Percentiles rank a stretch among this genome's conserved stretches.
phyloP scores from a whole-genome alignment of 2,113 vertebrate species.

The Dasyurus viverrinus region DNA sequence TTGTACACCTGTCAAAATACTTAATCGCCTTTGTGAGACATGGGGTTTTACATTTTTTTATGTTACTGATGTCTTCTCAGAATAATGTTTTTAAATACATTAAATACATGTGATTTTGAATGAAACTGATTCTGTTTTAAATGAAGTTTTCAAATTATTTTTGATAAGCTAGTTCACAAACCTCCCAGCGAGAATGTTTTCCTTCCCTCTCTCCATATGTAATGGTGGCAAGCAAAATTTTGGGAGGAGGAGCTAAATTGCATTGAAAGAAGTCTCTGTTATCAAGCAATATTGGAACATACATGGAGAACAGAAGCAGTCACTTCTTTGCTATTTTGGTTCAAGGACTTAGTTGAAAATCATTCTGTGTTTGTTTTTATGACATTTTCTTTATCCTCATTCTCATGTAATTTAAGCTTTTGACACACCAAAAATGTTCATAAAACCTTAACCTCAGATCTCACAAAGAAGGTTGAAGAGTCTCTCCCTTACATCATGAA shows the following conservation, averaged over 20 bases:
- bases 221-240: too few relatives aligned
- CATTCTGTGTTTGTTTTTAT: constrained; percentile 55
- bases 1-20: neutral
- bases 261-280: too few relatives aligned
- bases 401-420: constrained; percentile 47
- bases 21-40: neutral
- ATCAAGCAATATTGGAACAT: too few relatives aligned
- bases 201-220: too few relatives aligned
- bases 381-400: constrained; percentile 46
- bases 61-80: neutral
- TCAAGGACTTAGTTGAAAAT: neutral
- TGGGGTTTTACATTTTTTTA: neutral
- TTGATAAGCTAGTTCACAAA: neutral
- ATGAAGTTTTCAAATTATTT: neutral
- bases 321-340: too few relatives aligned
- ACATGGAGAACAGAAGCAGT: too few relatives aligned
- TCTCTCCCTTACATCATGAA: constrained; percentile 39
- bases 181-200: too few relatives aligned
- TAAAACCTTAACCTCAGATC: constrained; percentile 38
- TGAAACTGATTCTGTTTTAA: neutral
- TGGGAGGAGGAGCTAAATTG: too few relatives aligned
- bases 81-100: neutral
- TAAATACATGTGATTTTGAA: neutral
- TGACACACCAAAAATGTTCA: constrained; percentile 44
- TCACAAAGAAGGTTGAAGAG: constrained; percentile 28